phyloP scores from a whole-genome alignment of 1,140 invertebrate species.

The Theocolax elegans region DNA sequence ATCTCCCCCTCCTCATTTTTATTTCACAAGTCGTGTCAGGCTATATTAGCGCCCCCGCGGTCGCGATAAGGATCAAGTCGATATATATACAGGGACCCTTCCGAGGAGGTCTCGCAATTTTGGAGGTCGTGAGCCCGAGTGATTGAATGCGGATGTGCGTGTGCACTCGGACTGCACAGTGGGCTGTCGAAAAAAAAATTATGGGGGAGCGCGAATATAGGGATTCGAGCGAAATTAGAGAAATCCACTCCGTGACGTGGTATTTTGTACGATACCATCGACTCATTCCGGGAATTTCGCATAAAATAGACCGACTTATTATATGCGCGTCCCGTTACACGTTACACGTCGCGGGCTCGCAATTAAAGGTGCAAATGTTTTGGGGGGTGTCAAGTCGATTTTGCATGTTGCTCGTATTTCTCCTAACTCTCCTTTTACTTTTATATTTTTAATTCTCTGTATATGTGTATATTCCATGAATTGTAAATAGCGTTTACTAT shows the following conservation, averaged over 20 bases:
- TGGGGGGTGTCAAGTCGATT: not conserved
- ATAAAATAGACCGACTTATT: slow-evolving; percentile 48
- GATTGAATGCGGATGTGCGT: slow-evolving; percentile 58
- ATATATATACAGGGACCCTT: slow-evolving; percentile 6
- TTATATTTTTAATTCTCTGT: no score
- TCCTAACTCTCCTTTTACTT: no score
- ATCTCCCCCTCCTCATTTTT: not conserved
- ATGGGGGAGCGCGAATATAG: slow-evolving; percentile 5
- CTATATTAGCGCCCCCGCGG: slow-evolving; percentile 1
- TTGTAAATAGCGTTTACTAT: no score
- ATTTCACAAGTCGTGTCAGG: not conserved
- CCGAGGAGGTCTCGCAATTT: slow-evolving; percentile 9
- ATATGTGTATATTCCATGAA: no score
- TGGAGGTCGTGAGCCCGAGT: slow-evolving; percentile 21
- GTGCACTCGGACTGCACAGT: slow-evolving; percentile 19
- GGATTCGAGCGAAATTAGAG: slow-evolving; percentile 51
- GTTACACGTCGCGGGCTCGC: not conserved
- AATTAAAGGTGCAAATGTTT: not conserved
- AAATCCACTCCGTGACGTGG: slow-evolving; percentile 47
- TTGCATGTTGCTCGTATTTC: no score
- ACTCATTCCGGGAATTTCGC: slow-evolving; percentile 52
- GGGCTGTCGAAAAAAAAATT: not conserved
- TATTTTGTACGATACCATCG: slow-evolving; percentile 50
- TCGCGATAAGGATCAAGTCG: slow-evolving; percentile 28
- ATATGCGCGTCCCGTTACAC: slow-evolving; percentile 9